phyloP scores from a whole-genome alignment of 2,888 invertebrate genomes.

The Spicauda simplicius region DNA sequence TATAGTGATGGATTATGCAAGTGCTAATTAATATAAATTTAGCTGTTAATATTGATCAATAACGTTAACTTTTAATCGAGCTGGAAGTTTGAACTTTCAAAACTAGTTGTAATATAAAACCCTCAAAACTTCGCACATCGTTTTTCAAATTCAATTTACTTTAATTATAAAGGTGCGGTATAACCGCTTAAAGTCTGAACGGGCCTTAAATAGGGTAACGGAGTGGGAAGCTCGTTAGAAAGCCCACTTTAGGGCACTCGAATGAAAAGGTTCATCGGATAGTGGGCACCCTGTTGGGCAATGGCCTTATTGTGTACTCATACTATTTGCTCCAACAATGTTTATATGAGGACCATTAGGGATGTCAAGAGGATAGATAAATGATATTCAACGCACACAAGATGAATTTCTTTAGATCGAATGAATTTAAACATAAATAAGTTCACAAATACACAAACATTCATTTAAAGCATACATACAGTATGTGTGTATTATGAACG shows the following conservation, averaged over 20 bases:
- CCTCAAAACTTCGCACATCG: no score
- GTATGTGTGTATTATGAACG: no score
- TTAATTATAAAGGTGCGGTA: no score
- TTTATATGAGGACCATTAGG: slow-evolving; percentile 11
- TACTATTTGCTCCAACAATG: slow-evolving; percentile 12
- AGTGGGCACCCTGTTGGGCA: slow-evolving; percentile 32
- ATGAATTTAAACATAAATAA: not conserved
- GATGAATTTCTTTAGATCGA: not conserved
- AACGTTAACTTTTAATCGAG: no score
- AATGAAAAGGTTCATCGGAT: slow-evolving; percentile 45
- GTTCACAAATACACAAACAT: no score
- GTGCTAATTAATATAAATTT: no score
- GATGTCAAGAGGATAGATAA: slow-evolving; percentile 10
- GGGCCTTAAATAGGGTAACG: slow-evolving; percentile 13
- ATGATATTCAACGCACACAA: not conserved
- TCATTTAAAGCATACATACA: no score
- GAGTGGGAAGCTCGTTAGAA: slow-evolving; percentile 33
- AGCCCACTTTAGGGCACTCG: slow-evolving; percentile 46
- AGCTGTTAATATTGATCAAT: no score
- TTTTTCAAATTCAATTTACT: no score
- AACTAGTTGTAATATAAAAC: no score
- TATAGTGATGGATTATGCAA: no score
- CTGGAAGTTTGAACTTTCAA: no score
- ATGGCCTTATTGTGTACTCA: slow-evolving; percentile 4
- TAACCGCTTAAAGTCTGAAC: not conserved